Evolutionary conservation across 2,797 vertebrate genomes (phyloP).

Genomic region (Mallotus villosus): DNA sequence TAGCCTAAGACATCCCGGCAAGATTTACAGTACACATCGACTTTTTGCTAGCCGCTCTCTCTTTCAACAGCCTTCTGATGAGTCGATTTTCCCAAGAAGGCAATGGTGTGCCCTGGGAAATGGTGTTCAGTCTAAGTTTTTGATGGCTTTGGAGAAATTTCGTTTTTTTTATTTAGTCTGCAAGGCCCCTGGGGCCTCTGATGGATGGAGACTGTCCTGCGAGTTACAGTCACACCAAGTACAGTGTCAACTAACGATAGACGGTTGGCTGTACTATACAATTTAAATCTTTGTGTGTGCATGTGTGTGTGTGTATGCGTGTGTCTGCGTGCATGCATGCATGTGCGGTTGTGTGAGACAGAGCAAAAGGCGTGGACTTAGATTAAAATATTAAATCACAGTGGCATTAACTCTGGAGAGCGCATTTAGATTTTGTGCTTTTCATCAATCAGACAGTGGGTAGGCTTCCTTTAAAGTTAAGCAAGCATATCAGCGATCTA

Average conservation of each 20-base stretch:
- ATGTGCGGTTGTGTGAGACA: constrained; percentile 13
- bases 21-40: no score
- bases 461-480: neutral
- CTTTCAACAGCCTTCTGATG: no score
- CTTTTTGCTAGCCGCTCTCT: no score
- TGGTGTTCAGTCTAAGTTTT: neutral
- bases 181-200: neutral
- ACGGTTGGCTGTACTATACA: no score
- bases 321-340: neutral
- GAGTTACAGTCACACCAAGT: neutral
- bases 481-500: no score
- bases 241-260: no score
- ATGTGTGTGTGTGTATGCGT: neutral
- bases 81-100: neutral
- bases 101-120: neutral
- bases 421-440: no score
- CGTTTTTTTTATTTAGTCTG: neutral
- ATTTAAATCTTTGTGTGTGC: neutral
- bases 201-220: neutral
- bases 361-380: neutral
- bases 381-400: neutral
- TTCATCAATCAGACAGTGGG: neutral
- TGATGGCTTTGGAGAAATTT: neutral
- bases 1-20: no score
- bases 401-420: neutral